Evolutionary conservation across 2,797 vertebrate species (phyloP).

Genomic region (Ciconia nigra): DNA sequence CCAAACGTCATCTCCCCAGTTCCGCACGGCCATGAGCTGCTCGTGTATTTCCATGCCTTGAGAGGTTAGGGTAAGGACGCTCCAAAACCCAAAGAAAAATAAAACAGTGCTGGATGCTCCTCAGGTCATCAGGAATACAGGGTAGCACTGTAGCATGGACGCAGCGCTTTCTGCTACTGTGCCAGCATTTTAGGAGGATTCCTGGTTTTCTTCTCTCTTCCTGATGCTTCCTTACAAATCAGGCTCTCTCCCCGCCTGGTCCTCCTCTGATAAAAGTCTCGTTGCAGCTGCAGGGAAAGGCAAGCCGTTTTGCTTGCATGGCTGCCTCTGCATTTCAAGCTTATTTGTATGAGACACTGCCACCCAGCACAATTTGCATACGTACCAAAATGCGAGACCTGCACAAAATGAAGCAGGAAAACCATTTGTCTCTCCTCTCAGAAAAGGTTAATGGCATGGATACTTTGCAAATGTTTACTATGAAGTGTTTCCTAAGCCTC

Average conservation of each 20-base stretch:
- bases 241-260: background rate
- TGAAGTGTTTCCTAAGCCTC: conserved; percentile 38
- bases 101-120: background rate
- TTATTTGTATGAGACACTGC: conserved; percentile 49
- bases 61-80: background rate
- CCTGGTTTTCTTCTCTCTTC: background rate
- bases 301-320: conserved; percentile 12
- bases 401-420: conserved; percentile 34
- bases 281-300: background rate
- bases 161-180: background rate
- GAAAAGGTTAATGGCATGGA: conserved; percentile 32
- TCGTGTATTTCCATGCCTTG: background rate
- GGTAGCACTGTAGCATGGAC: background rate
- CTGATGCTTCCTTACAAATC: background rate
- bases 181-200: background rate
- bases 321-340: conserved; percentile 10
- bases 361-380: conserved; percentile 31
- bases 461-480: conserved; percentile 40
- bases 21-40: background rate
- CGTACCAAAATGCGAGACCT: background rate
- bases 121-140: background rate
- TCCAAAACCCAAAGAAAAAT: background rate
- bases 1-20: background rate
- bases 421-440: background rate
- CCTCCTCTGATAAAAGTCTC: background rate